phyloP scores from a whole-genome alignment of 2,888 invertebrate genomes.

The Suillia variegata region DNA sequence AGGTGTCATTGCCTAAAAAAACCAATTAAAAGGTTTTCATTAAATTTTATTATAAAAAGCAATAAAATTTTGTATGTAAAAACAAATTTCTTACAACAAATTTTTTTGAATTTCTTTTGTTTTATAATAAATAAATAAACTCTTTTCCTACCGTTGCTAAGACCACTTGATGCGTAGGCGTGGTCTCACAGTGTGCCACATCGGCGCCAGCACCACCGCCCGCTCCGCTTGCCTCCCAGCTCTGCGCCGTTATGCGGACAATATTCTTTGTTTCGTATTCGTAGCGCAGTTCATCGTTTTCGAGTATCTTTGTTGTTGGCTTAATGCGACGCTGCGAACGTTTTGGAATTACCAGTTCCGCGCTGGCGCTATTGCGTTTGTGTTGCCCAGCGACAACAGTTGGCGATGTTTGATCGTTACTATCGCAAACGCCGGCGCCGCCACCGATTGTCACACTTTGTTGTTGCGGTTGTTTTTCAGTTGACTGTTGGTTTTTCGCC shows the following conservation, averaged over 20 bases:
- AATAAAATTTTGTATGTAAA: too few relatives aligned
- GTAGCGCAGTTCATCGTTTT: slow-evolving; percentile 68
- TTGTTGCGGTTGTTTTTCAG: background rate
- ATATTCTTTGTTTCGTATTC: slow-evolving; percentile 67
- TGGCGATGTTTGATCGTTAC: slow-evolving; percentile 24
- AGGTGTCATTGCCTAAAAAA: background rate
- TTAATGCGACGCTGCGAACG: slow-evolving; percentile 67
- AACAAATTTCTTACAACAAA: too few relatives aligned
- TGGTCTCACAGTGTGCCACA: slow-evolving; percentile 31
- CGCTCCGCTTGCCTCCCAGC: slow-evolving; percentile 38
- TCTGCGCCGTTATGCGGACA: slow-evolving; percentile 62
- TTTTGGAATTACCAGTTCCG: slow-evolving; percentile 49
- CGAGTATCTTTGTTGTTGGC: slow-evolving; percentile 71
- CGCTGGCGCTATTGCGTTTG: slow-evolving; percentile 66
- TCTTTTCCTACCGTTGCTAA: too few relatives aligned
- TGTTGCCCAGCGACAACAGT: slow-evolving; percentile 55
- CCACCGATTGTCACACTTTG: slow-evolving; percentile 16
- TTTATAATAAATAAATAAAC: too few relatives aligned
- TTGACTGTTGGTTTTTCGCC: slow-evolving; percentile 41
- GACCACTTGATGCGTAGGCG: slow-evolving; percentile 38
- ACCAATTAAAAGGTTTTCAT: too few relatives aligned
- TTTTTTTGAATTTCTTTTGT: too few relatives aligned
- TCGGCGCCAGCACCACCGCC: slow-evolving; percentile 13
- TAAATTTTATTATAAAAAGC: too few relatives aligned
- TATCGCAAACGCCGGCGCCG: background rate